These are phyloP conservation scores for Epinotia brunnichana DNA, from an alignment of 2,888 invertebrate genomes.

Conservation along the genomic window DNA sequence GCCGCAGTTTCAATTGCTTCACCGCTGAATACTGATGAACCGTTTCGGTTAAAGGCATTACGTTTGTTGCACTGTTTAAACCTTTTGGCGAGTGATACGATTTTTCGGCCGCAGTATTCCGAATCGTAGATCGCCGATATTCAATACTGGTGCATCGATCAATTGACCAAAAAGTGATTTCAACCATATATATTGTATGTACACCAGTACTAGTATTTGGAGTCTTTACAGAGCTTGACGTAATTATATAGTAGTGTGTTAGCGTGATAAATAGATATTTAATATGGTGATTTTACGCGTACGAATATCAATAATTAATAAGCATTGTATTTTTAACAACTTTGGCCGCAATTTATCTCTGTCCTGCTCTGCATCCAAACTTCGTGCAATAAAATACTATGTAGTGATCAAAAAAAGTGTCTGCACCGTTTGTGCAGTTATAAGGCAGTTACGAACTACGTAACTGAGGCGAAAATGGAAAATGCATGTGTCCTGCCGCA, in stretches of 20 bases:
- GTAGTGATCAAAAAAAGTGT: background rate
- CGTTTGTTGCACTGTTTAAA: conserved; percentile 66
- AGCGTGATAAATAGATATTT: too few relatives aligned
- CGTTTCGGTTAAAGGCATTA: conserved; percentile 74
- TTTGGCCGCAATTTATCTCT: background rate
- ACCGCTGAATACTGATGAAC: conserved; percentile 82
- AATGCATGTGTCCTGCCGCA: background rate
- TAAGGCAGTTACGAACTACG: background rate
- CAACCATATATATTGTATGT: background rate
- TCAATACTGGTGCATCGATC: background rate
- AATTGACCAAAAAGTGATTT: conserved; percentile 12
- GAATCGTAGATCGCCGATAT: conserved; percentile 10
- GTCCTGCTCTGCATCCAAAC: background rate
- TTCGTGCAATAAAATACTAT: background rate
- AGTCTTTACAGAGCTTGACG: background rate
- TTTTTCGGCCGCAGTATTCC: conserved; percentile 48
- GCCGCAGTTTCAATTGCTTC: conserved; percentile 82
- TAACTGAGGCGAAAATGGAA: background rate
- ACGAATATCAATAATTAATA: too few relatives aligned
- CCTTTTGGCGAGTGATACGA: conserved; percentile 56
- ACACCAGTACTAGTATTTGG: background rate
- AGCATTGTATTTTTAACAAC: background rate
- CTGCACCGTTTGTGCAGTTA: background rate
- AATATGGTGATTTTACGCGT: too few relatives aligned
- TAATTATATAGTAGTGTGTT: background rate